Evolutionary conservation across 92 coral and sea anemone species (phyloP), one percentile per base, ranked within the genome.

Genomic region (Umimayanthus kanabou): DNA sequence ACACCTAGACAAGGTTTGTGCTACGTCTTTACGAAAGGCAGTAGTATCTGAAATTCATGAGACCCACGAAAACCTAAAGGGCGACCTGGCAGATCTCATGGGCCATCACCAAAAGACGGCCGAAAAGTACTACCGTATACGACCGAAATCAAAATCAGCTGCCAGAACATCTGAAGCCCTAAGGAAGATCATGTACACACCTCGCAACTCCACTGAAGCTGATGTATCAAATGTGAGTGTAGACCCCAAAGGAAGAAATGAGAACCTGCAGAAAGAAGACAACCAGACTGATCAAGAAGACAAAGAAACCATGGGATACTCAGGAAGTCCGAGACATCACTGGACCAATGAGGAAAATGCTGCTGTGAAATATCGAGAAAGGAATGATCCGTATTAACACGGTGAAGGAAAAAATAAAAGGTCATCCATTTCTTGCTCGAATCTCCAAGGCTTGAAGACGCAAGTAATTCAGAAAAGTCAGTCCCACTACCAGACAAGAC

Each of bases 21-120:
- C 91, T 28, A 88, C 92, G 73, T 89, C 92, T 45, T 89, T 85
- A 69, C 92, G 92, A 64, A 90, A 90, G 90, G 93, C 93, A 66
- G 88, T 90, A 73, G 93, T 90, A 81, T 85, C 90, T 70, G 92
- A 85, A 9, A 76, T 92, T 71, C 90, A 76, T 71, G 88, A 84
- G 64, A 64, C 87, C 66, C 93, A 90, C 73, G 85, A 64, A 33
- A 87, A 76, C 90, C 23, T 91, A 43, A 91, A 89, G 92, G 77
- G 89, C 20, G 84, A 85, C 80, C 89, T 91, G 67, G 94, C 94
- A 42, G 87, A 91, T 80, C 84, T 85, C 22, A 91, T 91, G 94
- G 89, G 76, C 67, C 94, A 89, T 89, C 71, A 89, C 47, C 87
- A 50, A 43, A 89, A 89, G 89, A 89, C 92, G 33, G 94, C 92